Evolutionary conservation across 2,113 vertebrate genomes (phyloP), one percentile per base, ranked within the genome.

Genomic region (Eudyptes chrysolophus): DNA sequence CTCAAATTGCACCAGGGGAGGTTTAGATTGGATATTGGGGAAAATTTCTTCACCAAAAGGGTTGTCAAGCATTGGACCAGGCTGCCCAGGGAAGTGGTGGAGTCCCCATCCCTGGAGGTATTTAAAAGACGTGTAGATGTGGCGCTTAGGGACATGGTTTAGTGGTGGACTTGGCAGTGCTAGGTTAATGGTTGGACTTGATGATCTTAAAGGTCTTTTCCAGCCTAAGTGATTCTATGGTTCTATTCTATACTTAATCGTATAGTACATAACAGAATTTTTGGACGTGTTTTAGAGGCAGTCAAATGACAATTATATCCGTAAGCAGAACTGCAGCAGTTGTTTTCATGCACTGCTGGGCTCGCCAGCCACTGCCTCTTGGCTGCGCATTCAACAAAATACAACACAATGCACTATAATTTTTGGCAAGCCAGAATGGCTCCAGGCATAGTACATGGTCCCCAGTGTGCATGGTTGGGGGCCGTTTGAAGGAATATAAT

Each of bases 321-420:
- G 16, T 70, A 40, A 90, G 68, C 88, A 78, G 69, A 95, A 17
- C 27, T 48, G 68, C 66, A 85, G 71, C 79, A 77, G 54, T 58
- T 81, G 65, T 62, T 81, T 60, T 40, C 0, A 2, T 46, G 81
- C 6, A 4, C 32, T 81, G 49, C 65, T 57, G 4, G 25, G 36
- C 57, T 93, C 9, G 0, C 54, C 72, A 81, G 60, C 54, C 1
- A 0, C 38, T 84, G 51, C 29, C 65, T 77, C 70, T 80, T 13
- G 66, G 44, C 83, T 72, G 27, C 13, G 2, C 11, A 2, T 64
- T 89, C 20, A 9, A 36, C 57, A 38, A 60, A 72, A 81, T 42
- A 32, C 10, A 68, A 11, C 24, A 38, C 62, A 81, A 34, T 6
- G 27, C 24, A 4, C 14, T 0, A 0, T 51, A 24, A n/a, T 20